Evolutionary conservation across 2,113 vertebrate species (phyloP), one percentile per base, ranked within the genome.

Genomic region (Neogale vison): DNA sequence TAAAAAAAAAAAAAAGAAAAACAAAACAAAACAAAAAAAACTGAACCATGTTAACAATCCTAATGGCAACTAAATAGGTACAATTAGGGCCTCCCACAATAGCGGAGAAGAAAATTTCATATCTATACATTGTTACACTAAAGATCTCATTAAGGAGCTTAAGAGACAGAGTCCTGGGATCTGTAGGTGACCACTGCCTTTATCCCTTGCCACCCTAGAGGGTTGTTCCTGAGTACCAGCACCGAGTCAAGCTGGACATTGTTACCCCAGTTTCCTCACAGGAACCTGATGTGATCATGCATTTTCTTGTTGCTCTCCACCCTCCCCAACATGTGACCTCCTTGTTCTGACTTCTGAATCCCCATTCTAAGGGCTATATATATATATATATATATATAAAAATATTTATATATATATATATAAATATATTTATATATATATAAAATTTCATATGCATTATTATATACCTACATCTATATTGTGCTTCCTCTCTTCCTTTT

Each of bases 11-110:
- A n/a, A n/a, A n/a, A n/a, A n/a, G n/a, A n/a, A n/a, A n/a, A n/a
- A n/a, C n/a, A n/a, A n/a, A n/a, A n/a, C n/a, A n/a, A n/a, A n/a
- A n/a, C n/a, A n/a, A n/a, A n/a, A n/a, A 72, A 82, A 97, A 77
- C 63, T 6, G 81, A 97, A 91, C 95, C 94, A 85, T 23, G 6
- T 23, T 95, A 72, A 79, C 74, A 87, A 82, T 82, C 14, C 26
- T 79, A 94, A 45, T 57, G 57, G 74, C 57, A 31, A 79, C 55
- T 71, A 85, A 89, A 52, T 57, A 59, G 34, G 7, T 47, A 84
- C 85, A 95, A 90, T 94, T 36, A 84, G 17, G n/a, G 4, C 14
- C 67, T 45, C 8, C 7, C 61, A 29, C 61, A 36, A 91, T 10
- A 57, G 59, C 91, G 21, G 55, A 39, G 34, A 47, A 95, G 34